Base-by-base conservation (phyloP, 2,113 vertebrate genomes). In the Nerophis lumbriciformis region DNA sequence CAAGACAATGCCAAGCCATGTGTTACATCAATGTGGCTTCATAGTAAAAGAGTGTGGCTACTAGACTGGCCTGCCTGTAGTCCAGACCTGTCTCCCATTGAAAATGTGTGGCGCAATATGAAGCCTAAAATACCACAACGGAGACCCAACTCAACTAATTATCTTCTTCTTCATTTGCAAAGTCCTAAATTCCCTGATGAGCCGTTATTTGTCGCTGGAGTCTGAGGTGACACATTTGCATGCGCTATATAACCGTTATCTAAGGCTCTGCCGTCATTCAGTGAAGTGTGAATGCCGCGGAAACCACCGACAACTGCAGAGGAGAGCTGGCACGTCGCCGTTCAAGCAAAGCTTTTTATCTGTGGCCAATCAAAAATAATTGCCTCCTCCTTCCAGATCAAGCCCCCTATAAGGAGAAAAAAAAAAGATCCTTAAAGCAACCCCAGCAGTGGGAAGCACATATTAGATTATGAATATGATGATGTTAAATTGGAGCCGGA, bases 401-500 rank as follows among this genome's bases (percentile, higher is more conserved):
- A 66, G 63, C 72, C 71, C 74, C 71, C 69, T 80, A 82, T 73
- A 75, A 6, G 68, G 59, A 67, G 59, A 65, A 71, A 55, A 37
- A 65, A 44, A 55, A 48, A 68, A 50, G 35, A 49, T 61, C 64
- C 71, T 78, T 59, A 60, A 78, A 83, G 71, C 54, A 3, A 75
- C 56, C 67, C 67, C 59, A 69, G 67, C 2, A 7, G 60, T 69
- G 78, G 75, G 80, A 85, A 64, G 72, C 53, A 67, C 73, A 80
- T 63, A 67, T 72, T 77, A 85, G 70, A 75, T 84, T 83, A 79
- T 80, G 76, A 87, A 83, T 85, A 78, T 71, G 68, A 79, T 42
- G 68, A 69, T 83, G 80, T 75, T 84, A 77, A 87, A 85, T 83
- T 83, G 78, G 81, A 85, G 79, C 80, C 80, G 83, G 75, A 83